Base-by-base conservation (phyloP, 2,888 invertebrate genomes). In the Strigamia transsilvanica region DNA sequence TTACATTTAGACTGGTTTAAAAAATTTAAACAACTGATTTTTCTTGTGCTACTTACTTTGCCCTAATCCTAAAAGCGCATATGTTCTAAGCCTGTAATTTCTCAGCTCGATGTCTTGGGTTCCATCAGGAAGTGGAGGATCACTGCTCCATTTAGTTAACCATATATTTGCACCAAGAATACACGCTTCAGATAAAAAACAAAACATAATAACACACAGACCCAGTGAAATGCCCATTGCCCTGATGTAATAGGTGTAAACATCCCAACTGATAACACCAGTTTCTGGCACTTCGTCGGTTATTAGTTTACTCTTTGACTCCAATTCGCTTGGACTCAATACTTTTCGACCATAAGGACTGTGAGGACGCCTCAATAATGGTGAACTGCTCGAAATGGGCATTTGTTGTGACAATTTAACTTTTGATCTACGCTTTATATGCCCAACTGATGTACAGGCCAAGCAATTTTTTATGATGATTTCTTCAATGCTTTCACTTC, bases 181-280 rank as follows among this genome's bases (percentile, higher is more conserved):
- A 34, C 79, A 79, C 15, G 80, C 56, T 21, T 83, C 61, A 51
- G 80, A 81, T 4, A 83, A 10, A 21, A 82, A 23, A 61, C 34
- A 83, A 56, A 46, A 34, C 15, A 82, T 0, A 23, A 82, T 27
- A 42, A 46, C 38, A 2, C 34, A n/a, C n/a, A 34, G 1, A 0
- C 66, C 27, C 15, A 79, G 7, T n/a, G 0, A 0, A 38, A 27
- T 2, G 0, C 84, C 83, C 79, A 84, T 27, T 5, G 80, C 41
- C 6, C 15, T 23, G n/a, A 84, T 41, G 51, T 84, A 84, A 38
- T 83, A 83, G 13, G 41, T 15, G 66, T 84, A 84, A 41, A 94
- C 90, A 89, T 94, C 95, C 82, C 95, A 94, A 84, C 94, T 94
- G 82, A 96, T 94, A 7, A 42, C 81, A 9, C 81, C 81, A 5